These are phyloP conservation scores for Zygaena filipendulae DNA, from an alignment of 2,888 invertebrate species.

Conservation along the genomic window DNA sequence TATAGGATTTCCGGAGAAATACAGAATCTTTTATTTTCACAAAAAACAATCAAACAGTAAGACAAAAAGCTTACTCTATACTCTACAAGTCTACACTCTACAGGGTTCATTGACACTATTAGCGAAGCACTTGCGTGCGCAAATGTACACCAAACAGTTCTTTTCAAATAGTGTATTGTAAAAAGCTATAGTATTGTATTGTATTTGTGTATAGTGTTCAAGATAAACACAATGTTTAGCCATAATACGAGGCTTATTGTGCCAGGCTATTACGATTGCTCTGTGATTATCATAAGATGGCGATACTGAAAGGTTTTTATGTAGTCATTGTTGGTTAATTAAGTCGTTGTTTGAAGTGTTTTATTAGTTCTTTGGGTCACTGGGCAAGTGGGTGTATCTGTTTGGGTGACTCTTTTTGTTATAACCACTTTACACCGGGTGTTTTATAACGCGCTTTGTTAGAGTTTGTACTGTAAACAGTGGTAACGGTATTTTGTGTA, in stretches of 20 bases:
- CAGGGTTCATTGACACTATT: constrained; percentile 46
- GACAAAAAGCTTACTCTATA: too few relatives aligned
- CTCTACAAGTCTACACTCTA: too few relatives aligned
- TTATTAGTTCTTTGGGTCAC: constrained; percentile 44
- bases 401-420: constrained; percentile 26
- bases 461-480: too few relatives aligned
- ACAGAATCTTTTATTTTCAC: too few relatives aligned
- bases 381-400: constrained; percentile 38
- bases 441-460: too few relatives aligned
- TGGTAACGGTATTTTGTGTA: too few relatives aligned
- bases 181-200: constrained; percentile 38
- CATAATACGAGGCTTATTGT: constrained; percentile 30
- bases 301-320: constrained; percentile 38
- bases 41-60: too few relatives aligned
- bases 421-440: constrained; percentile 9
- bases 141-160: constrained; percentile 36
- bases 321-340: constrained; percentile 47
- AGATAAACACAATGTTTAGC: constrained; percentile 39
- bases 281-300: constrained; percentile 38
- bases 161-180: constrained; percentile 42
- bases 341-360: constrained; percentile 35
- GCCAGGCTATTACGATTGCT: constrained; percentile 35
- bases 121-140: constrained; percentile 33
- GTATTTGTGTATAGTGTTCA: constrained; percentile 36
- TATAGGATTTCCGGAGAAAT: too few relatives aligned